phyloP scores from a whole-genome alignment of 2,113 vertebrate species.

The Hipposideros armiger region DNA sequence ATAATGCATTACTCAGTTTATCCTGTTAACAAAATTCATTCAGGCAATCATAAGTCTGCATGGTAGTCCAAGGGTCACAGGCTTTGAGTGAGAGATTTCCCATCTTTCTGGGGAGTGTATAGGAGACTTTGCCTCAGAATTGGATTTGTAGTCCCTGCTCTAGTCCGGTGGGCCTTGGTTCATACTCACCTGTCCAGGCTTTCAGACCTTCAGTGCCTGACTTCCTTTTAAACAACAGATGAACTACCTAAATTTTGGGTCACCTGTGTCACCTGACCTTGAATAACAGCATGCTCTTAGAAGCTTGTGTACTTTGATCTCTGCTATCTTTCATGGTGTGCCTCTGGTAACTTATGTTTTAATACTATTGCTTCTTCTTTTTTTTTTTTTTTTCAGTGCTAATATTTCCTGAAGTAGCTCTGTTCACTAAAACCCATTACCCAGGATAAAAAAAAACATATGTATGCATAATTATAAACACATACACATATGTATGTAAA shows the following conservation, averaged over 20 bases:
- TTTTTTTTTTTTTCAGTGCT: neutral
- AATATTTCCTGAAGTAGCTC: neutral
- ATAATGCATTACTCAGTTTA: neutral
- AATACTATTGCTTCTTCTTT: neutral
- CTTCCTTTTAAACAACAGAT: neutral
- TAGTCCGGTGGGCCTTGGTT: neutral
- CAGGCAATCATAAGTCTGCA: neutral
- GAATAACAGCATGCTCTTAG: neutral
- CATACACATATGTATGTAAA: neutral
- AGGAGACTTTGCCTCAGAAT: neutral
- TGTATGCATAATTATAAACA: neutral
- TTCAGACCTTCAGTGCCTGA: neutral
- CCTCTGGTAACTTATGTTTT: conserved; percentile 16
- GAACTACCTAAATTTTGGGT: neutral
- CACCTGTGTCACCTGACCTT: neutral
- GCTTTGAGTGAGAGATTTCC: neutral
- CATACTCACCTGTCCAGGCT: neutral
- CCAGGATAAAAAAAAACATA: neutral
- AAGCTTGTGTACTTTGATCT: neutral
- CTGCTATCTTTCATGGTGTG: neutral
- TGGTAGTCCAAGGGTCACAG: neutral
- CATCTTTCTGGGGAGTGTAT: neutral
- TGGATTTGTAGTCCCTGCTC: neutral
- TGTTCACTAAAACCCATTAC: neutral
- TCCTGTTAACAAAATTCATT: conserved; percentile 16